These are phyloP conservation scores for Pyrrhura leucotis DNA, from an alignment of 2,797 vertebrate genomes.

Conservation along the genomic window DNA sequence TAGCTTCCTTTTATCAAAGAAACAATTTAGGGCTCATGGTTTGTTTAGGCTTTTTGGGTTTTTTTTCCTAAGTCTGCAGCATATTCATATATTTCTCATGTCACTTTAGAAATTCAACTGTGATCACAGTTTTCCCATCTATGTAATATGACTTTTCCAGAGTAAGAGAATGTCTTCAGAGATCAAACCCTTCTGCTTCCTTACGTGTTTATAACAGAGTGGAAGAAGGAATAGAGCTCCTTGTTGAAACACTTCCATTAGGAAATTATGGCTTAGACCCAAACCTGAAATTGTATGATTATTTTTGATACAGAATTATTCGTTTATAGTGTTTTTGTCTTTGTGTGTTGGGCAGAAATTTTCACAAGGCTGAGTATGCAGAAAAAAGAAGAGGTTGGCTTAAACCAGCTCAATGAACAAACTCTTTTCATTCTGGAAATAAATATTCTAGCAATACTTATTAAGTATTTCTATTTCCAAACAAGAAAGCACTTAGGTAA, in stretches of 20 bases:
- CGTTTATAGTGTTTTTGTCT: not conserved
- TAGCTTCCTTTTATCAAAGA: not conserved
- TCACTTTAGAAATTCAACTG: not conserved
- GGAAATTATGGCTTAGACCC: not conserved
- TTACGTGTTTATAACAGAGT: not conserved
- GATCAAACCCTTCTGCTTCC: not conserved
- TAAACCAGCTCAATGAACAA: not conserved
- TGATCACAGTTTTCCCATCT: not conserved
- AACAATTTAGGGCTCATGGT: not conserved
- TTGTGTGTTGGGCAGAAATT: not conserved
- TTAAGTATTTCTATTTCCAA: not conserved
- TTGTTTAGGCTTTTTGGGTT: not conserved
- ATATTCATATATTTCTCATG: not conserved
- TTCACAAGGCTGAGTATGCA: not conserved
- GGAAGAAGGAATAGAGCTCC: not conserved
- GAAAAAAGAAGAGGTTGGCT: not conserved
- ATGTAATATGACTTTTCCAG: not conserved
- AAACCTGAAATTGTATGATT: not conserved
- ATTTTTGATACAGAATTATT: not conserved
- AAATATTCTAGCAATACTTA: slow-evolving; percentile 21
- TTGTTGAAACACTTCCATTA: not conserved
- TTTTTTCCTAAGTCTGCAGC: accelerated
- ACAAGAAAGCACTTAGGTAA: not conserved
- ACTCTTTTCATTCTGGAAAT: not conserved
- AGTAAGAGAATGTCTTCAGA: not conserved